phyloP scores from a whole-genome alignment of 2,113 vertebrate species.

The Spea bombifrons region DNA sequence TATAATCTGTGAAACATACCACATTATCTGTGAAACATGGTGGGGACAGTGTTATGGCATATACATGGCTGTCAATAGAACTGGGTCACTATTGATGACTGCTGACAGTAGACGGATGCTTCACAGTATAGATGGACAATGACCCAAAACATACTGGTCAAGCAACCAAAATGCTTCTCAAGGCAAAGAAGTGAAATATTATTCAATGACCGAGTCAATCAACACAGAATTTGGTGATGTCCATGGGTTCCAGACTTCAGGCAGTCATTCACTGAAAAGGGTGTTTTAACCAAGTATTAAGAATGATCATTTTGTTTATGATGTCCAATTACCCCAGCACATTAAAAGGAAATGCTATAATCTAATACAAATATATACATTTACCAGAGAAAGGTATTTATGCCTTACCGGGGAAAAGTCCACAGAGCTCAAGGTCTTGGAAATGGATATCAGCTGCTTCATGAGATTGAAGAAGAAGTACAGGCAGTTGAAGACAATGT shows the following conservation, averaged over 20 bases:
- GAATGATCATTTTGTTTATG: not conserved
- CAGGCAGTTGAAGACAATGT: constrained; percentile 78
- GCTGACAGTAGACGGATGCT: too few relatives aligned
- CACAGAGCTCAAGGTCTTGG: constrained; percentile 59
- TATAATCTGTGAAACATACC: too few relatives aligned
- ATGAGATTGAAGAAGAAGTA: constrained; percentile 72
- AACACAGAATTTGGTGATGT: too few relatives aligned
- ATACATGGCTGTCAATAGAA: too few relatives aligned
- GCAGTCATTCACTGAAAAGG: too few relatives aligned
- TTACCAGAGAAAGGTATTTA: not conserved
- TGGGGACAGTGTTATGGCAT: too few relatives aligned
- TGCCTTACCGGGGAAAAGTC: constrained; percentile 71
- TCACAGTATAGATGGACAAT: too few relatives aligned
- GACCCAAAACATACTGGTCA: too few relatives aligned
- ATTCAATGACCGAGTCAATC: not conserved
- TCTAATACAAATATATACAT: not conserved
- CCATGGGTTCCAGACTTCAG: too few relatives aligned
- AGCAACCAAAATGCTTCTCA: not conserved
- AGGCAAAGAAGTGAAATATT: not conserved
- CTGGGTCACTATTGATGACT: too few relatives aligned
- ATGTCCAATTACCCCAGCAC: not conserved
- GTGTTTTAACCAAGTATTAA: too few relatives aligned
- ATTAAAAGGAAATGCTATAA: not conserved
- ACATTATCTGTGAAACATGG: too few relatives aligned
- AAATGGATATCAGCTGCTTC: constrained; percentile 62